phyloP scores from a whole-genome alignment of 2,113 vertebrate genomes.

The Pipra filicauda region DNA sequence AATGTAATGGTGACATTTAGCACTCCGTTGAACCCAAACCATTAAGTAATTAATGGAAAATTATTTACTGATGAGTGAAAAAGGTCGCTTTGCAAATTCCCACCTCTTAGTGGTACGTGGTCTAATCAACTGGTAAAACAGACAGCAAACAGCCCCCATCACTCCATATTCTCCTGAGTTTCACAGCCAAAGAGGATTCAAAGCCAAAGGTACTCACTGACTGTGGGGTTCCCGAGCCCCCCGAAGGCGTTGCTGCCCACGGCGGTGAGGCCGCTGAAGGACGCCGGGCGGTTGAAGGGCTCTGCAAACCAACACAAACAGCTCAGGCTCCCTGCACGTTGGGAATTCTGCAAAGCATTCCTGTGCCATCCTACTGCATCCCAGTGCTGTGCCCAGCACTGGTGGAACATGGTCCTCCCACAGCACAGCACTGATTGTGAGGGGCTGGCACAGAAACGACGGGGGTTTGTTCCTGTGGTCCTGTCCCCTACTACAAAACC shows the following conservation, averaged over 20 bases:
- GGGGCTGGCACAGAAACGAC: not conserved
- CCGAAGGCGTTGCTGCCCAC: slow-evolving; percentile 95
- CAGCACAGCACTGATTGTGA: not conserved
- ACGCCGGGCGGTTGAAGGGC: slow-evolving; percentile 87
- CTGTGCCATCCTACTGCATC: fast-evolving
- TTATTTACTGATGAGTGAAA: not conserved
- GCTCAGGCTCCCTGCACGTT: not conserved
- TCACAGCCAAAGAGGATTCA: not conserved
- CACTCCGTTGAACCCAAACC: not conserved
- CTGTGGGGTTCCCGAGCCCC: slow-evolving; percentile 94
- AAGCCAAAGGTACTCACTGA: slow-evolving; percentile 86
- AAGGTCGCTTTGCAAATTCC: not conserved
- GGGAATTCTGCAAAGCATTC: not conserved
- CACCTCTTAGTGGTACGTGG: not conserved
- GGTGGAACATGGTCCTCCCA: not conserved
- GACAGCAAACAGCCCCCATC: not conserved
- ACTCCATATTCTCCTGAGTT: not conserved
- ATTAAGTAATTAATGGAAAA: not conserved
- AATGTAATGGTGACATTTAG: not conserved
- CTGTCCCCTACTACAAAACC: not conserved
- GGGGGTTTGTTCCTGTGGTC: not conserved
- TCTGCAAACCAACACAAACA: slow-evolving; percentile 73
- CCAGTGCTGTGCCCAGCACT: not conserved
- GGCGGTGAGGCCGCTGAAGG: slow-evolving; percentile 89
- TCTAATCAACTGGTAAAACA: not conserved